A percentile compares a stretch with the other conserved stretches of the same genome.
phyloP scores from a whole-genome alignment of 1,140 invertebrate species.

The Plectrocnemia conspersa region DNA sequence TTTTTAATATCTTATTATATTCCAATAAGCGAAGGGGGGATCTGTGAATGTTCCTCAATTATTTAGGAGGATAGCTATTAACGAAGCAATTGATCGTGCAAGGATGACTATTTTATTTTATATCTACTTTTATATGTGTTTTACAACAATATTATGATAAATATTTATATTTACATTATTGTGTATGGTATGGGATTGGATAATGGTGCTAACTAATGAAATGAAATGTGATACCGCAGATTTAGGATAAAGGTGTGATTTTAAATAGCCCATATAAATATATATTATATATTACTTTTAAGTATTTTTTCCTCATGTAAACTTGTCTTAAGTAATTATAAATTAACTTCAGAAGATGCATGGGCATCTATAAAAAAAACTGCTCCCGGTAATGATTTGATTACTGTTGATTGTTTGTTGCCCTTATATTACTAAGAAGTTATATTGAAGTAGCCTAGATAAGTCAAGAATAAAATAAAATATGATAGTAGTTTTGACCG shows the following conservation, averaged over 20 bases:
- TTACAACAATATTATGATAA: conserved; percentile 32
- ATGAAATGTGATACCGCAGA: conserved; percentile 36
- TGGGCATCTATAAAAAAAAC: conserved; percentile 1
- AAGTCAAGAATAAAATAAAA: conserved; percentile 18
- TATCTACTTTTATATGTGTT: conserved; percentile 35
- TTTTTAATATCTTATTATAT: conserved; percentile 16
- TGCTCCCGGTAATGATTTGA: conserved; percentile 17
- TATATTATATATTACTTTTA: conserved; percentile 20
- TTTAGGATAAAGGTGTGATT: conserved; percentile 33
- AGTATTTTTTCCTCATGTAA: conserved; percentile 21
- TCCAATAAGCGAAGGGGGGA: conserved; percentile 11
- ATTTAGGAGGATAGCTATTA: conserved; percentile 6
- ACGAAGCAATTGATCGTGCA: conserved; percentile 22
- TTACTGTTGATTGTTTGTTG: conserved; percentile 21
- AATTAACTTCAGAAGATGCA: background rate
- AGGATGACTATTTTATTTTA: conserved; percentile 35
- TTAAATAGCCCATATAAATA: conserved; percentile 34
- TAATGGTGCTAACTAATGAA: conserved; percentile 36
- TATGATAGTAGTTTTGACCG: conserved; percentile 7
- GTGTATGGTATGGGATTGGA: conserved; percentile 34
- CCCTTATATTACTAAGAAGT: conserved; percentile 15
- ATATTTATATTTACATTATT: conserved; percentile 31
- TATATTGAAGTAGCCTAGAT: conserved; percentile 14
- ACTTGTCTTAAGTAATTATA: conserved; percentile 12
- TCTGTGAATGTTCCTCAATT: conserved; percentile 7